Conservation (phyloP, 2,888 invertebrate genomes). For the Chymomyza procnemis region DNA sequence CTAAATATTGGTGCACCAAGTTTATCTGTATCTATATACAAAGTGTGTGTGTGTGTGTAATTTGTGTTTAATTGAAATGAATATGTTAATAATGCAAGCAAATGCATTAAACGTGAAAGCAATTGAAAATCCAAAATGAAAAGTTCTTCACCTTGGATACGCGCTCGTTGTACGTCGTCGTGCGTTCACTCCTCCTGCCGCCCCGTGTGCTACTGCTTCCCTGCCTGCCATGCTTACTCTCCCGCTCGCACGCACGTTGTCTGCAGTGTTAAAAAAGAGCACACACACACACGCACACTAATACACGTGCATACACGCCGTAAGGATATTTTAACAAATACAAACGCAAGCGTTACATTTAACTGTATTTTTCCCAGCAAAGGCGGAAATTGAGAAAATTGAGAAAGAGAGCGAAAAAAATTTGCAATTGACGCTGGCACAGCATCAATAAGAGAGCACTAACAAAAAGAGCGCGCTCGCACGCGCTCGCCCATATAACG, state of each 20-base stretch:
- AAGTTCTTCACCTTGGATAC: constrained; percentile 16
- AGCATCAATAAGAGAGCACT: constrained; percentile 36
- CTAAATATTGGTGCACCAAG: neutral
- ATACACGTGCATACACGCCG: constrained; percentile 1
- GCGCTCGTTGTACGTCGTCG: constrained; percentile 12
- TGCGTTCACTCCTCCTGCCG: constrained; percentile 20
- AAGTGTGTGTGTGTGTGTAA: constrained; percentile 21
- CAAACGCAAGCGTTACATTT: constrained; percentile 15
- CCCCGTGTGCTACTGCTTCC: neutral
- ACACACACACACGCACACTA: neutral
- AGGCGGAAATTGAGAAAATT: neutral
- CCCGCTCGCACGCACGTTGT: neutral
- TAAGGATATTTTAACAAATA: constrained; percentile 8
- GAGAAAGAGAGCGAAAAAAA: neutral
- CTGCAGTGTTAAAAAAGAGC: constrained; percentile 5
- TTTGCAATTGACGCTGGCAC: constrained; percentile 36
- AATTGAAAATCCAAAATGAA: neutral
- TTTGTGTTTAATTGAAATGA: constrained; percentile 34
- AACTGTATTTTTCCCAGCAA: neutral
- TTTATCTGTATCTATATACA: neutral
- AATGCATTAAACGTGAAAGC: neutral
- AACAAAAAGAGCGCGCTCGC: constrained; percentile 23
- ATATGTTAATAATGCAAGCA: too few relatives aligned
- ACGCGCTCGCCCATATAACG: neutral
- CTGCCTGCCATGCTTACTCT: neutral